A percentile compares a stretch with the other conserved stretches of the same genome.
Evolutionary conservation across 35 echinoderm and acorn worm genomes (phyloP).

Genomic region (Chiridota heheva): DNA sequence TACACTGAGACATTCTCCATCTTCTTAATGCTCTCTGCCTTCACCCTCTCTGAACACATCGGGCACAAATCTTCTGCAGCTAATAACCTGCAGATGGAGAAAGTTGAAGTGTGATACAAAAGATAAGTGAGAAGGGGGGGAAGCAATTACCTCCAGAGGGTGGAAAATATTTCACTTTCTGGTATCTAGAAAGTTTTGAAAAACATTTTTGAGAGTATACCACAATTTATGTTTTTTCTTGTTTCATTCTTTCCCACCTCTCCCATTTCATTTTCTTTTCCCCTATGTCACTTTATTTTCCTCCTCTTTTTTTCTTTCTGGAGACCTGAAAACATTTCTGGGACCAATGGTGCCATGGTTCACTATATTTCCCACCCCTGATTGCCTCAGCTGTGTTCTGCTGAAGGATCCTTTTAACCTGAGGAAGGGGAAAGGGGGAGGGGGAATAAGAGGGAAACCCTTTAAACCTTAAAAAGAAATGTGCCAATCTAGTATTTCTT

Average conservation of each 20-base stretch:
- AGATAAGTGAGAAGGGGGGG: not conserved
- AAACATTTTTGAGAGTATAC: not conserved
- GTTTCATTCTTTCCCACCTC: not conserved
- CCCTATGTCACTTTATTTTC: too few relatives aligned
- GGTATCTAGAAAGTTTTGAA: not conserved
- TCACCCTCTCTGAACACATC: constrained; percentile 90
- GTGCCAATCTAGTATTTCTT: too few relatives aligned
- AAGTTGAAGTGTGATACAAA: not conserved
- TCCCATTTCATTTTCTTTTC: not conserved
- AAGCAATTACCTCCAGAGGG: not conserved
- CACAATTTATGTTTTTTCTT: not conserved
- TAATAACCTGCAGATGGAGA: constrained; percentile 56
- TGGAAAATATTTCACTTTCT: not conserved
- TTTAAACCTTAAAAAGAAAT: too few relatives aligned
- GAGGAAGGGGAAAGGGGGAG: too few relatives aligned
- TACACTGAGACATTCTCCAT: constrained; percentile 75
- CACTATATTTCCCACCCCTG: too few relatives aligned
- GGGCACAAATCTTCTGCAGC: constrained; percentile 87
- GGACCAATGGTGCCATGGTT: too few relatives aligned
- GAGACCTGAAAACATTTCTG: too few relatives aligned
- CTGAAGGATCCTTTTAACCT: too few relatives aligned
- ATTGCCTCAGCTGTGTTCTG: too few relatives aligned
- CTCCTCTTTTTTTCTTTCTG: too few relatives aligned
- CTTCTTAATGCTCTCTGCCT: constrained; percentile 53
- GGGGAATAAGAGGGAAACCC: too few relatives aligned